Evolutionary conservation across 2,113 vertebrate species (phyloP).

Genomic region (Phaethon lepturus): DNA sequence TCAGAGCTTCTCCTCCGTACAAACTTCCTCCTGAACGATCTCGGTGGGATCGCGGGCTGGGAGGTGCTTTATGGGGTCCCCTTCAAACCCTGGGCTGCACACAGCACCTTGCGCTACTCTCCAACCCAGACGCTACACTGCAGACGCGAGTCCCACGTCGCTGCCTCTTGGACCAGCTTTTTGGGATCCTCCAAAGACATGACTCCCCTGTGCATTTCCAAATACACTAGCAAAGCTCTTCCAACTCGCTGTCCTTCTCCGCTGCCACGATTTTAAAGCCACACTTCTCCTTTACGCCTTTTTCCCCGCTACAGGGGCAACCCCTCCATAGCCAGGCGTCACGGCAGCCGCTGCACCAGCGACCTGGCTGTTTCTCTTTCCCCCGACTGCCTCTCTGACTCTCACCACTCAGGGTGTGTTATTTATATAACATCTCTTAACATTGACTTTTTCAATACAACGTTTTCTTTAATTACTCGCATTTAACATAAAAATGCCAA

Average conservation of each 20-base stretch:
- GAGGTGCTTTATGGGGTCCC: neutral
- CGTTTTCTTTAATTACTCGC: slow-evolving; percentile 24
- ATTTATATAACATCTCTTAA: neutral
- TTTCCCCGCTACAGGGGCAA: neutral
- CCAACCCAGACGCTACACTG: neutral
- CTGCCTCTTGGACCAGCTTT: neutral
- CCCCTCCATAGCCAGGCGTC: neutral
- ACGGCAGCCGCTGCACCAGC: neutral
- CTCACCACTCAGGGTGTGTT: neutral
- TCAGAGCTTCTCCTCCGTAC: neutral
- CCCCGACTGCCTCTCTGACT: neutral
- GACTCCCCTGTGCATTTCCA: neutral
- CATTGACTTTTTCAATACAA: neutral
- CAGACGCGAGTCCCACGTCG: neutral
- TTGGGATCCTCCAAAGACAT: neutral
- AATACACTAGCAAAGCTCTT: neutral
- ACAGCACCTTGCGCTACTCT: accelerated
- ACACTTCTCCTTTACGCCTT: neutral
- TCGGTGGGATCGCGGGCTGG: neutral
- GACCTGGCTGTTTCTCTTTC: neutral
- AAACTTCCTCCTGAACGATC: neutral
- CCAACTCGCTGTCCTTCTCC: neutral
- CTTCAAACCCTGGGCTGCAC: neutral
- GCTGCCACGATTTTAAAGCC: neutral
- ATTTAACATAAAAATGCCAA: slow-evolving; percentile 42